Evolutionary conservation across 1,140 invertebrate species (phyloP).

Genomic region (Pachyrhynchus sulphureomaculatus): DNA sequence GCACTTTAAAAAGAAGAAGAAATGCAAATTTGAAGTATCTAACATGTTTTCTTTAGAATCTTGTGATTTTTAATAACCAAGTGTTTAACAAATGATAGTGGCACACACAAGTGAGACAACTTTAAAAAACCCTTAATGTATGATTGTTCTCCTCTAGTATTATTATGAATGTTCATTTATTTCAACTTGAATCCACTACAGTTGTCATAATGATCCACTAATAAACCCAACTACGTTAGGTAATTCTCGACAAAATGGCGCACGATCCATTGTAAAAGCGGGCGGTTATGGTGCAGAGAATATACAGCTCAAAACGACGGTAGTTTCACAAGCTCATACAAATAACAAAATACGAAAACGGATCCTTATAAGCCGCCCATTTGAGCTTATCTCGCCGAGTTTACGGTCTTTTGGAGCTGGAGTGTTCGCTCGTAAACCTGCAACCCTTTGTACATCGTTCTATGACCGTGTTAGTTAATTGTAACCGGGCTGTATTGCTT

Average conservation of each 20-base stretch:
- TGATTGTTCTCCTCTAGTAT: no score
- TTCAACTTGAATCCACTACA: no score
- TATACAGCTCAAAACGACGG: slow-evolving; percentile 9
- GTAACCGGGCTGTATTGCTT: neutral
- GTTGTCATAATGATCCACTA: no score
- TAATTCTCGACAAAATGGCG: slow-evolving; percentile 1
- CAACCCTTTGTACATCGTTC: slow-evolving; percentile 19
- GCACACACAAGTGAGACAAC: no score
- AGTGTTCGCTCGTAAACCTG: slow-evolving; percentile 17
- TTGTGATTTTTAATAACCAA: no score
- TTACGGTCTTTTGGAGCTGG: slow-evolving; percentile 19
- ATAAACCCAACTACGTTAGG: no score
- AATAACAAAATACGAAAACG: slow-evolving; percentile 24
- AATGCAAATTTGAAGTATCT: no score
- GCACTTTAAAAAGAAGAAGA: no score
- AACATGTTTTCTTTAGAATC: no score
- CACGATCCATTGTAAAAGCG: slow-evolving; percentile 8
- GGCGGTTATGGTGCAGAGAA: neutral
- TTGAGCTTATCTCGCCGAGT: slow-evolving; percentile 19
- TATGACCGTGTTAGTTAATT: slow-evolving; percentile 21
- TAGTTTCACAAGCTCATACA: slow-evolving; percentile 10
- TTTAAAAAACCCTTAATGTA: no score
- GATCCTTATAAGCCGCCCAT: slow-evolving; percentile 16
- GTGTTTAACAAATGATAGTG: no score
- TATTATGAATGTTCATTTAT: no score